Percentiles rank a stretch among this genome's conserved stretches.
Evolutionary conservation across 2,888 invertebrate genomes (phyloP).

Genomic region (Pristionchus entomophagus): DNA sequence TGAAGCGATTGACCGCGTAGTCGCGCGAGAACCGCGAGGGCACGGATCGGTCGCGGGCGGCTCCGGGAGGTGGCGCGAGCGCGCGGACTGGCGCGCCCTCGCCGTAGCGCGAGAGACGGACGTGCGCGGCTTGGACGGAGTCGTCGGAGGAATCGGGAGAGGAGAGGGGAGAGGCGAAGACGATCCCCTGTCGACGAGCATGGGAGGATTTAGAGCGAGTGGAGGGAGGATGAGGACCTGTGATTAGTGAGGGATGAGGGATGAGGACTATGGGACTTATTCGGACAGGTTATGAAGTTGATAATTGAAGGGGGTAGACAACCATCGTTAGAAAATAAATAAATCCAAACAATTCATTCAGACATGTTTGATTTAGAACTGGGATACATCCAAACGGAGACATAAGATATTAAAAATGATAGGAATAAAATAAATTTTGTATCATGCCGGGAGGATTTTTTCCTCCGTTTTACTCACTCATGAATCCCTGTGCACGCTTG

Average conservation of each 20-base stretch:
- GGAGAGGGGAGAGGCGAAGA: constrained; percentile 57
- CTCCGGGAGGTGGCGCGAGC: background rate
- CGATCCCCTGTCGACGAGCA: constrained; percentile 59
- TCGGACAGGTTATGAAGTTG: background rate
- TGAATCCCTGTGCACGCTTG: background rate
- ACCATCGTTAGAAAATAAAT: background rate
- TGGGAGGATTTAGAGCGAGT: constrained; percentile 14
- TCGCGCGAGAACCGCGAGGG: constrained; percentile 15
- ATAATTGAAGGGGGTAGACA: background rate
- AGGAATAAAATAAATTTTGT: too few species aligned
- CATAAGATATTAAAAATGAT: too few species aligned
- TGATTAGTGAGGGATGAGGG: background rate
- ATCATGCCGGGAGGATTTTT: background rate
- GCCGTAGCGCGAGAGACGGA: constrained; percentile 43
- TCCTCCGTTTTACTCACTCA: background rate
- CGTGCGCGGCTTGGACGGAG: background rate
- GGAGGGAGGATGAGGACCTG: constrained; percentile 23
- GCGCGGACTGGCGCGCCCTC: constrained; percentile 42
- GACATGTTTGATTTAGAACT: background rate
- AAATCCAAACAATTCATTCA: background rate
- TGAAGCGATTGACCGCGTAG: background rate
- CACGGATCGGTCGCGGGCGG: constrained; percentile 16
- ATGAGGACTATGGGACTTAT: background rate
- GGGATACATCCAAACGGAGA: background rate
- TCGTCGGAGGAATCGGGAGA: constrained; percentile 55